These are phyloP conservation scores for Tachystola acroxantha DNA, from an alignment of 2,888 invertebrate genomes.

Conservation along the genomic window DNA sequence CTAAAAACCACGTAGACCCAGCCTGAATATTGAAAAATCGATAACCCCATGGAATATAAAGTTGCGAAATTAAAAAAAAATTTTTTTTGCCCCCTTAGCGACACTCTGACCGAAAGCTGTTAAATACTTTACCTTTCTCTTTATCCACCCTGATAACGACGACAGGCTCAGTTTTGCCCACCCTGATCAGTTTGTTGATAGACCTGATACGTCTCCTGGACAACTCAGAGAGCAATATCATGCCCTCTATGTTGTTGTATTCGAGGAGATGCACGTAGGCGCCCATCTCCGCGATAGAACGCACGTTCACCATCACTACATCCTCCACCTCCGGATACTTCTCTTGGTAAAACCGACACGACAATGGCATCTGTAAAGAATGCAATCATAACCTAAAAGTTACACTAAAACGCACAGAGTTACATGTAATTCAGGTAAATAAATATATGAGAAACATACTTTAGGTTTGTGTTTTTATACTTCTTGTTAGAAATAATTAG, in stretches of 20 bases:
- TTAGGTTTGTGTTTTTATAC: conserved; percentile 31
- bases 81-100: no score
- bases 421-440: not conserved
- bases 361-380: conserved; percentile 86
- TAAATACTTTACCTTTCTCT: conserved; percentile 92
- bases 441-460: conserved; percentile 25
- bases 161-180: conserved; percentile 99
- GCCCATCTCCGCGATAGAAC: conserved; percentile 99
- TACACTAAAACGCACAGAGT: not conserved
- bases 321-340: conserved; percentile 99
- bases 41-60: no score
- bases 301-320: conserved; percentile 99
- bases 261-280: conserved; percentile 98
- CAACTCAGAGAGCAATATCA: conserved; percentile 98
- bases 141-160: conserved; percentile 99
- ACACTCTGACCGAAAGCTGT: no score
- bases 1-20: no score
- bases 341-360: conserved; percentile 98
- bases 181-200: conserved; percentile 98
- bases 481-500: conserved; percentile 24
- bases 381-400: conserved; percentile 51
- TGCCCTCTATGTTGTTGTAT: conserved; percentile 99
- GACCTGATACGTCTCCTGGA: conserved; percentile 99
- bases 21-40: no score
- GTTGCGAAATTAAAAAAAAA: no score